Evolutionary conservation across 2,113 vertebrate genomes (phyloP).

Genomic region (Tringa solitaria): DNA sequence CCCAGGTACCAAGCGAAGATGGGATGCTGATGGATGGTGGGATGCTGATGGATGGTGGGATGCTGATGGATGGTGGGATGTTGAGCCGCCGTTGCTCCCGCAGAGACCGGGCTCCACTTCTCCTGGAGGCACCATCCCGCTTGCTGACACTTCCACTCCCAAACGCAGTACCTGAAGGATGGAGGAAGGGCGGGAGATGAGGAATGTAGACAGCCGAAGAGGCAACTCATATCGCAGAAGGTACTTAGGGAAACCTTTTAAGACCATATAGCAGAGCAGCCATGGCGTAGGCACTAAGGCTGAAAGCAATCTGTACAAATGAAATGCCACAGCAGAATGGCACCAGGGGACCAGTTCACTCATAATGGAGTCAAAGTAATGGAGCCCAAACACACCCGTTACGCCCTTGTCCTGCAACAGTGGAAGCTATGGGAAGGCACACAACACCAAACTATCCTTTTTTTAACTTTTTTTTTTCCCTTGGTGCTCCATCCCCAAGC

Average conservation of each 20-base stretch:
- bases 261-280: not conserved
- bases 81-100: accelerated
- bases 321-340: not conserved
- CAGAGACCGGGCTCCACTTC: accelerated
- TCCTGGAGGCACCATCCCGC: accelerated
- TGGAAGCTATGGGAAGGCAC: not conserved
- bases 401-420: not conserved
- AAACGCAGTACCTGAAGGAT: not conserved
- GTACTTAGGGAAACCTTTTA: not conserved
- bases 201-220: not conserved
- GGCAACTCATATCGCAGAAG: not conserved
- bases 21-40: accelerated
- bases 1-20: not conserved
- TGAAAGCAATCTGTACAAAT: not conserved
- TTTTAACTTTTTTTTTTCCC: not conserved
- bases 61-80: not conserved
- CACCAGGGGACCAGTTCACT: not conserved
- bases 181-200: not conserved
- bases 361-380: not conserved
- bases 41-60: not conserved
- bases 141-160: not conserved
- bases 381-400: not conserved
- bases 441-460: accelerated
- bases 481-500: not conserved
- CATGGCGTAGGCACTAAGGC: not conserved